phyloP scores from a whole-genome alignment of 2,113 vertebrate genomes.

The Mobula birostris region DNA sequence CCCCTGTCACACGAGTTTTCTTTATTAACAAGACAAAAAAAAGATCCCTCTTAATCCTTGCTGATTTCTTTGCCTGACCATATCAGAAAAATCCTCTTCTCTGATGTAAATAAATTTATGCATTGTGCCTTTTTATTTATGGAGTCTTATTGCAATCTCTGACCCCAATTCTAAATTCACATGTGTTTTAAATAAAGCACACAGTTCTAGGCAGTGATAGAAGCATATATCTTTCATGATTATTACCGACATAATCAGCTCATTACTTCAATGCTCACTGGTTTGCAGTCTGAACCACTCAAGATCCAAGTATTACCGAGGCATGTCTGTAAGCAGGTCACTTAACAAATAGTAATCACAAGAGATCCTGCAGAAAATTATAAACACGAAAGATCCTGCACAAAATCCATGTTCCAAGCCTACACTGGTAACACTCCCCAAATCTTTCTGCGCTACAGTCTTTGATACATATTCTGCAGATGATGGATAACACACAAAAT shows the following conservation, averaged over 20 bases:
- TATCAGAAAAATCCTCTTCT: not conserved
- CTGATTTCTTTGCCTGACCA: not conserved
- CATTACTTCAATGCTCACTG: not conserved
- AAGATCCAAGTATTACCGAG: not conserved
- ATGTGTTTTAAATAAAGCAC: constrained; percentile 9
- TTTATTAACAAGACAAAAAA: not conserved
- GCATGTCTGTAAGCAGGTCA: not conserved
- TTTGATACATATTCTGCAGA: no score
- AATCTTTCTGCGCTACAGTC: no score
- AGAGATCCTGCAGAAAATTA: no score
- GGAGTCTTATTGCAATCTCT: not conserved
- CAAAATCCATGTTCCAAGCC: no score
- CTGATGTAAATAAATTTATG: not conserved
- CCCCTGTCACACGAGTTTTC: not conserved
- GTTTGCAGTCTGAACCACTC: not conserved
- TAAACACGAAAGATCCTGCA: no score
- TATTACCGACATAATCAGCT: not conserved
- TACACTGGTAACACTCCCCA: no score
- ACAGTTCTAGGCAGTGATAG: not conserved
- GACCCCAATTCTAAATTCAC: not conserved
- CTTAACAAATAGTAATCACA: no score
- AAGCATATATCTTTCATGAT: not conserved
- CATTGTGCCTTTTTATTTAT: not conserved
- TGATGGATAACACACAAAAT: no score
- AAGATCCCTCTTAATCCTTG: not conserved